Evolutionary conservation across 2,113 vertebrate species (phyloP).

Genomic region (Varanus salvator): DNA sequence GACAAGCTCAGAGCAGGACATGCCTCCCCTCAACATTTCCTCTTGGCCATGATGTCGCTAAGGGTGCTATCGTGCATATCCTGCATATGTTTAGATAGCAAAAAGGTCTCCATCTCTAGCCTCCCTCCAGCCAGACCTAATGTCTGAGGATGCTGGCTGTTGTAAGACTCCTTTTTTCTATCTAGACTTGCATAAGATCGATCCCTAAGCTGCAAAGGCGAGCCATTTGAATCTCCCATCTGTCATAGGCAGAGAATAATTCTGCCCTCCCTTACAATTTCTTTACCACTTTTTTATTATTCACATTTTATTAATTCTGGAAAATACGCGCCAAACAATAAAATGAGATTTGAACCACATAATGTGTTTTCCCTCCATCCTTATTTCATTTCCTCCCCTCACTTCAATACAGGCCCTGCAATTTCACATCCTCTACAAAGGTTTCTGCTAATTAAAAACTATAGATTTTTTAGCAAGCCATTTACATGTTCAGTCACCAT

Average conservation of each 20-base stretch:
- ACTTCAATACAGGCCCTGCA: neutral
- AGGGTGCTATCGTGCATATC: neutral
- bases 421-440: neutral
- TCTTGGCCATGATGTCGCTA: neutral
- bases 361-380: neutral
- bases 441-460: conserved; percentile 4
- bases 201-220: too few relatives aligned
- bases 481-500: neutral
- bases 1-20: neutral
- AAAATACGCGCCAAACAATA: neutral
- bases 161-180: too few relatives aligned
- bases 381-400: neutral
- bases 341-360: neutral
- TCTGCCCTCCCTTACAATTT: too few relatives aligned
- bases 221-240: neutral
- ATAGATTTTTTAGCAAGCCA: neutral
- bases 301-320: neutral
- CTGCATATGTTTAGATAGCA: neutral
- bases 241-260: neutral
- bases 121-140: too few relatives aligned
- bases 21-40: too few relatives aligned
- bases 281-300: neutral
- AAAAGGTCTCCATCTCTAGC: too few relatives aligned
- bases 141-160: too few relatives aligned
- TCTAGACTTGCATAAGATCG: too few relatives aligned